Percentiles rank a stretch among this genome's conserved stretches.
Conservation (phyloP, 2,113 vertebrate species). For the Sakesphorus luctuosus region DNA sequence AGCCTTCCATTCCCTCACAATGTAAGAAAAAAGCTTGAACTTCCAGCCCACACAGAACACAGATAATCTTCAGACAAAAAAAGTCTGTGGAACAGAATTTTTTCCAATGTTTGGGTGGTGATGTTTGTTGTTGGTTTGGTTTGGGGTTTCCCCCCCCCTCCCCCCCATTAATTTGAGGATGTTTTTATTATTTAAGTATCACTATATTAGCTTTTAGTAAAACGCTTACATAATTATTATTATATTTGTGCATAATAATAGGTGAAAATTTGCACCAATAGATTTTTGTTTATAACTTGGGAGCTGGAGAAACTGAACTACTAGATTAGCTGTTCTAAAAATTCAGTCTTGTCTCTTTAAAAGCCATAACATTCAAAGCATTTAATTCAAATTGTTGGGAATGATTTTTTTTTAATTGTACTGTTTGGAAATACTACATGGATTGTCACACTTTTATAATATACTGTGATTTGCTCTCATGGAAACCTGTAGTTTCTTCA, state of each 20-base stretch:
- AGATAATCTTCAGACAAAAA: neutral
- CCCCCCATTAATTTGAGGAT: neutral
- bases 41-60: neutral
- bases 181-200: neutral
- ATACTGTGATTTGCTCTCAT: neutral
- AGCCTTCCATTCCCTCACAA: neutral
- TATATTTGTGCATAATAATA: neutral
- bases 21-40: neutral
- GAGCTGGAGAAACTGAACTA: neutral
- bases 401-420: neutral
- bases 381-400: neutral
- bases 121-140: neutral
- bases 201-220: neutral
- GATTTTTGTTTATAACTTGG: neutral
- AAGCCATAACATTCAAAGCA: neutral
- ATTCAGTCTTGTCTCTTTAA: neutral
- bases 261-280: neutral
- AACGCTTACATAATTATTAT: neutral
- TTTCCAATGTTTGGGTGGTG: neutral
- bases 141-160: neutral
- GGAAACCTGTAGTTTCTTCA: neutral
- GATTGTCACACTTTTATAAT: neutral
- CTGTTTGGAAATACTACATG: neutral
- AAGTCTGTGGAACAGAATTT: neutral
- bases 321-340: neutral